phyloP scores from a whole-genome alignment of 2,113 vertebrate species.

The Propithecus coquereli region DNA sequence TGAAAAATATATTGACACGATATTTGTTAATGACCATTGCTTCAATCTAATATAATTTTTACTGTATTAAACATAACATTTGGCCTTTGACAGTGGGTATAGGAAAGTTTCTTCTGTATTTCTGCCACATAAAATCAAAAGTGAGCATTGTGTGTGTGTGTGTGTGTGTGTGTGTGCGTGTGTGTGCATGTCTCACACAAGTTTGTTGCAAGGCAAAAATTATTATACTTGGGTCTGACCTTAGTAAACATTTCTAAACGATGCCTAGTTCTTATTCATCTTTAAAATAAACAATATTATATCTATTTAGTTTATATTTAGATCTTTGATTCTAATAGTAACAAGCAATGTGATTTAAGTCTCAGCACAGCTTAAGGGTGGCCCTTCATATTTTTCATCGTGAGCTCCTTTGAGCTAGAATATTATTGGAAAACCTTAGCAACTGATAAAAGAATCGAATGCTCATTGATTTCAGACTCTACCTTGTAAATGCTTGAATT shows the following conservation, averaged over 20 bases:
- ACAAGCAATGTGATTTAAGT: neutral
- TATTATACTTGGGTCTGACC: neutral
- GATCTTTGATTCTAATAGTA: neutral
- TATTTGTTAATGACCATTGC: neutral
- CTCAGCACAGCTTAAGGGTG: neutral
- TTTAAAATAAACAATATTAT: neutral
- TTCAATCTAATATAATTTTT: neutral
- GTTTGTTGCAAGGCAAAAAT: neutral
- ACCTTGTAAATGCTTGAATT: conserved; percentile 1
- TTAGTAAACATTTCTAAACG: neutral
- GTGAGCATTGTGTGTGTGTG: neutral
- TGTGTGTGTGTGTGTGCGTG: neutral
- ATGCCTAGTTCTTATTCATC: neutral
- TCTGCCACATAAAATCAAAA: conserved; percentile 3
- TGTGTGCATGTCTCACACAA: neutral
- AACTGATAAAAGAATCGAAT: conserved; percentile 1
- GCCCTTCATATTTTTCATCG: neutral
- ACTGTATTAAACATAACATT: neutral
- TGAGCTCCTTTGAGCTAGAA: neutral
- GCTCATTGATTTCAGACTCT: conserved; percentile 32
- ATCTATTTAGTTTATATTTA: neutral
- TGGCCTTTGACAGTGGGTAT: neutral
- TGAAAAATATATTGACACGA: neutral
- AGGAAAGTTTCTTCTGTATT: neutral
- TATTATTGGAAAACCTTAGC: neutral